Evolutionary conservation across 1,140 invertebrate species (phyloP).

Genomic region (Ostrea edulis): DNA sequence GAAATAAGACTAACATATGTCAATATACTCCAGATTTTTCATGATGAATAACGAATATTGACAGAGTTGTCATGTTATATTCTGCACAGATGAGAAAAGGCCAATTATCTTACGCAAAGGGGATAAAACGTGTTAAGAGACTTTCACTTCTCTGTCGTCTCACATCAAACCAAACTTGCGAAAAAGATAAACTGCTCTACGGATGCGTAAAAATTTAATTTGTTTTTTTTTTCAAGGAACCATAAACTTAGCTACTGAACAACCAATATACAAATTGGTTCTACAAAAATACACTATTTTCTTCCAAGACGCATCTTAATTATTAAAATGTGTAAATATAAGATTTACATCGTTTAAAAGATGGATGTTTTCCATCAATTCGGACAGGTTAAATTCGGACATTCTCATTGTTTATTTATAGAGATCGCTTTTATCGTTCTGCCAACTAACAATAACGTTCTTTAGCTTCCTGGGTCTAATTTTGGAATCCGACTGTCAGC

Average conservation of each 20-base stretch:
- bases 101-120: background rate
- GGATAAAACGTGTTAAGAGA: background rate
- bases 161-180: background rate
- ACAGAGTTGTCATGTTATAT: slow-evolving; percentile 22
- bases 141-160: background rate
- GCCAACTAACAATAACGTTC: background rate
- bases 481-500: background rate
- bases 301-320: too few species aligned
- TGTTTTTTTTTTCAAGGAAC: background rate
- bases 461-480: background rate
- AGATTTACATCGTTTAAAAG: background rate
- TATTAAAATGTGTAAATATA: background rate
- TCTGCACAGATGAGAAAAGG: background rate
- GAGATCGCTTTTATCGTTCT: background rate
- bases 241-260: background rate
- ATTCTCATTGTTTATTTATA: background rate
- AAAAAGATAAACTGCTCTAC: background rate
- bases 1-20: slow-evolving; percentile 14
- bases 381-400: background rate
- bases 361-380: background rate
- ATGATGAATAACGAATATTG: slow-evolving; percentile 8
- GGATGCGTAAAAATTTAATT: background rate
- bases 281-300: too few species aligned
- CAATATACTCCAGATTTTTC: slow-evolving; percentile 10
- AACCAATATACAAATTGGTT: background rate